These are phyloP conservation scores for Esox niger DNA, from an alignment of 2,113 vertebrate genomes.

Conservation along the genomic window DNA sequence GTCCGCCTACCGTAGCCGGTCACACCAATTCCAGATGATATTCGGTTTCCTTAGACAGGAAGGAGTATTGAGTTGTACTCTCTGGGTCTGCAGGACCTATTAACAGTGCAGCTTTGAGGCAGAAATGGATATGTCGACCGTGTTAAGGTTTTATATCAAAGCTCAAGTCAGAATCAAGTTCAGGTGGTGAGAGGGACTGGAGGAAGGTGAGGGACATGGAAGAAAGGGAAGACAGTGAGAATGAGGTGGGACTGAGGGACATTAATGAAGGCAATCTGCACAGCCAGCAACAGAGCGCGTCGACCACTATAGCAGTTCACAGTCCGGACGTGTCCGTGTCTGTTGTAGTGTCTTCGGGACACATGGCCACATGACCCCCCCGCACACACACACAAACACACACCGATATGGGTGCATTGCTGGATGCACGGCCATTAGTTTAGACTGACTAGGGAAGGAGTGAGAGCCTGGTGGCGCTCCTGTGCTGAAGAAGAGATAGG, in stretches of 20 bases:
- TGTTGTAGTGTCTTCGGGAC: no score
- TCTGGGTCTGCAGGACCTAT: slow-evolving; percentile 22
- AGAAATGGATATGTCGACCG: background rate
- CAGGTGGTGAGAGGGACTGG: slow-evolving; percentile 6
- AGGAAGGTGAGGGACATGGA: no score
- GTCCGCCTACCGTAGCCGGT: background rate
- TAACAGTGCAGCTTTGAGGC: slow-evolving; percentile 10
- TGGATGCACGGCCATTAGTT: no score
- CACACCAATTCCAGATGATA: slow-evolving; percentile 9
- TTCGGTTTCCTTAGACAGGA: slow-evolving; percentile 31
- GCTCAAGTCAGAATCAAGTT: slow-evolving; percentile 20
- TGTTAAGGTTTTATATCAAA: slow-evolving; percentile 36
- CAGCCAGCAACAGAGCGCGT: slow-evolving; percentile 9
- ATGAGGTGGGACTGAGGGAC: background rate
- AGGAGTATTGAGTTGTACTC: slow-evolving; percentile 5
- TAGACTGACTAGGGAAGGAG: no score
- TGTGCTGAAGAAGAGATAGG: no score
- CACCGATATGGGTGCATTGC: no score
- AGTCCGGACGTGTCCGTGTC: background rate
- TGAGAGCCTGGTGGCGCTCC: no score
- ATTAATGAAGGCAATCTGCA: background rate
- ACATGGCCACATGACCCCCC: no score
- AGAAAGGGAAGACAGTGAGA: no score
- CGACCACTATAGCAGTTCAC: slow-evolving; percentile 11
- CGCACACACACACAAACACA: no score